Conservation (phyloP, 1,140 invertebrate species). For the Drosophila aff. region DNA sequence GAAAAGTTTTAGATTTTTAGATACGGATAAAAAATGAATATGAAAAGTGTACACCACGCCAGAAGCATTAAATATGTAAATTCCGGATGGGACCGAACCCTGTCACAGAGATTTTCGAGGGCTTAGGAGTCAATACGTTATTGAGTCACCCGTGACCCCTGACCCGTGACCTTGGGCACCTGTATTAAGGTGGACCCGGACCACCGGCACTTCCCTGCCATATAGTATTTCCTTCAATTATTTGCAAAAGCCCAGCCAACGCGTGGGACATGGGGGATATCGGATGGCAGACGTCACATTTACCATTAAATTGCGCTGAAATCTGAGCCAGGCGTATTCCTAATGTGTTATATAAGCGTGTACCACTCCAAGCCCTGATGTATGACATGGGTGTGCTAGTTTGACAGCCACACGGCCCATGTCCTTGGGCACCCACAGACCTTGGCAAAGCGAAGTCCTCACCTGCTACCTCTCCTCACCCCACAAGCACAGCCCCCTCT, state of each 20-base stretch:
- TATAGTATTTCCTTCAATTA: constrained; percentile 66
- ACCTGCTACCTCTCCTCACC: not conserved
- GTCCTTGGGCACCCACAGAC: constrained; percentile 24
- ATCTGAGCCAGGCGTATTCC: constrained; percentile 14
- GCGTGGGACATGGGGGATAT: constrained; percentile 20
- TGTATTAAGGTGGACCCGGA: constrained; percentile 15
- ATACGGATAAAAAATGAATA: constrained; percentile 60
- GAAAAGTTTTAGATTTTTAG: constrained; percentile 64
- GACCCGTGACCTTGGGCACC: constrained; percentile 15
- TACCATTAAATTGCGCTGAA: constrained; percentile 48
- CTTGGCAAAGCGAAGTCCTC: not conserved
- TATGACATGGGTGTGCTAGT: constrained; percentile 57
- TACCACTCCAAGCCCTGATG: constrained; percentile 24
- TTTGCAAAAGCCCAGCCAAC: constrained; percentile 19
- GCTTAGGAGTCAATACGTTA: constrained; percentile 51
- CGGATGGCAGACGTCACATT: constrained; percentile 31
- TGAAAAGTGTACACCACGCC: constrained; percentile 50
- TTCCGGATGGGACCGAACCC: constrained; percentile 16
- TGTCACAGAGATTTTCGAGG: constrained; percentile 24
- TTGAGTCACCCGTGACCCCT: constrained; percentile 1
- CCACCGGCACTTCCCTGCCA: constrained; percentile 6
- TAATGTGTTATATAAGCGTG: constrained; percentile 20
- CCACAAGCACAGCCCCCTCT: not conserved
- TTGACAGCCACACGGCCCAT: constrained; percentile 28
- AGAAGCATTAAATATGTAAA: constrained; percentile 70